Percentiles rank a stretch among this genome's conserved stretches.
Evolutionary conservation across 2,113 vertebrate species (phyloP).

Genomic region (Okapia johnstoni): DNA sequence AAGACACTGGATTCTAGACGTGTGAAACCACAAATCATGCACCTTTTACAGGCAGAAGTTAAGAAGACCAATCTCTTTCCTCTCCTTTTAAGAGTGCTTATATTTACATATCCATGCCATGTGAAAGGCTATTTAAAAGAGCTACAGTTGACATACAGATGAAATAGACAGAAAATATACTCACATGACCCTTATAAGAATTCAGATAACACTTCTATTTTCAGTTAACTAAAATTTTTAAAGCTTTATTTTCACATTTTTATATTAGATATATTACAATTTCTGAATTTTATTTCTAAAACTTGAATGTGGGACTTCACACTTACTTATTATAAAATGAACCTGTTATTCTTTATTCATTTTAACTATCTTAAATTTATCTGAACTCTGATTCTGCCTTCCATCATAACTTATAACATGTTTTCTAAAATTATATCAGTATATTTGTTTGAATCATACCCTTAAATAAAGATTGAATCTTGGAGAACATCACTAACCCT

Average conservation of each 20-base stretch:
- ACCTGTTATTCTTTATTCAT: background rate
- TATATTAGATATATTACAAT: background rate
- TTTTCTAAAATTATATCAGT: conserved; percentile 1
- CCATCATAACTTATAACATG: background rate
- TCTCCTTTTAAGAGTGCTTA: background rate
- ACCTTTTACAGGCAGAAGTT: background rate
- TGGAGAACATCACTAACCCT: background rate
- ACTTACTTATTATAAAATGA: background rate
- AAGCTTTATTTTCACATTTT: background rate
- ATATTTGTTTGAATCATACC: background rate
- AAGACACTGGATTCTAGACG: background rate
- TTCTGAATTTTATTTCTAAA: background rate
- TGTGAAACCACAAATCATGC: background rate
- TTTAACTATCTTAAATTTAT: background rate
- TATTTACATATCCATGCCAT: background rate
- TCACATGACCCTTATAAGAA: background rate
- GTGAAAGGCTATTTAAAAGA: background rate
- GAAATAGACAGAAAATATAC: background rate
- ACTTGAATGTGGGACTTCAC: background rate
- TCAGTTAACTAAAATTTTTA: background rate
- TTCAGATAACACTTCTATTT: background rate
- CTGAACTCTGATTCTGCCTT: background rate
- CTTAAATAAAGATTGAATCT: background rate
- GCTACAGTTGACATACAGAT: background rate
- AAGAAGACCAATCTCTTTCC: background rate